A percentile compares a stretch with the other conserved stretches of the same genome.
These are phyloP conservation scores for Phenganax stokvisi DNA, from an alignment of 92 coral and sea anemone genomes.

Conservation along the genomic window DNA sequence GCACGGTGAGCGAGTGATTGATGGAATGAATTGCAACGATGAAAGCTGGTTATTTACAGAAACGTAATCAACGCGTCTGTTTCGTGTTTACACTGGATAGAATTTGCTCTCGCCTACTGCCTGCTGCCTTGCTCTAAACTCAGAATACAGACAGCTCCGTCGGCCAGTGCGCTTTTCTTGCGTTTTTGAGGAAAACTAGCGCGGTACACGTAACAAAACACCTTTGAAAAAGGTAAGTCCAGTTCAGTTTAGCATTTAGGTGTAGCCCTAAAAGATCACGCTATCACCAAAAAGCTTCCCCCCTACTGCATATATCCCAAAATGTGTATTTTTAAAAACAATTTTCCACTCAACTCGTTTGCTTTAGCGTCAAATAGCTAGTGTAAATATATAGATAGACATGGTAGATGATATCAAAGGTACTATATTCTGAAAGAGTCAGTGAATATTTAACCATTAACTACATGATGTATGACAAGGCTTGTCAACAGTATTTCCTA, in stretches of 20 bases:
- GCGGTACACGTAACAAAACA: background rate
- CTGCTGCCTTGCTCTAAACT: background rate
- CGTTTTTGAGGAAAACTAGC: background rate
- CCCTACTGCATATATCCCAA: too few species aligned
- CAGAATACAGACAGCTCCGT: background rate
- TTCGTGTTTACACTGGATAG: constrained; percentile 34
- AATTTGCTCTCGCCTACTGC: constrained; percentile 9
- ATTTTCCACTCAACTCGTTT: too few species aligned
- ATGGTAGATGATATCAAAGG: too few species aligned
- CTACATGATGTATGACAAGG: too few species aligned
- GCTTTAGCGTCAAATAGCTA: too few species aligned
- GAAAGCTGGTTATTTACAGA: constrained; percentile 41
- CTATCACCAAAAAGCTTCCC: too few species aligned
- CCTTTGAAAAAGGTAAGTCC: constrained; percentile 12
- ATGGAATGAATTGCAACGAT: constrained; percentile 36
- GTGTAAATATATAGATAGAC: too few species aligned
- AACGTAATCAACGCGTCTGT: constrained; percentile 42
- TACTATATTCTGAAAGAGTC: too few species aligned
- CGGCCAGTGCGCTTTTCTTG: background rate
- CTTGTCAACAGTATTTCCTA: too few species aligned
- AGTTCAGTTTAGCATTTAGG: background rate
- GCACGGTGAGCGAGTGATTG: constrained; percentile 29
- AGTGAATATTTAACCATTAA: too few species aligned
- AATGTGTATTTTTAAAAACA: too few species aligned
- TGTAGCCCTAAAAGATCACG: background rate